A percentile compares a stretch with the other conserved stretches of the same genome.
Conservation (phyloP, 1,140 invertebrate species). For the Pachyrhynchus sulphureomaculatus region DNA sequence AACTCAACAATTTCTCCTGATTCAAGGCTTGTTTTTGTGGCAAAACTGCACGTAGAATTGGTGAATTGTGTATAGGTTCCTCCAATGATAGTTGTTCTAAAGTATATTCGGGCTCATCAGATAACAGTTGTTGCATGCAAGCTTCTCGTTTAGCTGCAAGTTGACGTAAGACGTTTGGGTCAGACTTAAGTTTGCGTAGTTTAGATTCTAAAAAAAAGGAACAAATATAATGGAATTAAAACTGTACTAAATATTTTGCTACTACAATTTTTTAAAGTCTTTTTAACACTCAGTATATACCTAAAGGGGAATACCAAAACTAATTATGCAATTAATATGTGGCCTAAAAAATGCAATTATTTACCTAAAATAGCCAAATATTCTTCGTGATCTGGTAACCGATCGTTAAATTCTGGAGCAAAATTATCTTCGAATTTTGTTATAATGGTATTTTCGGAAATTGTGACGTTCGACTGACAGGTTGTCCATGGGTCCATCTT, state of each 20-base stretch:
- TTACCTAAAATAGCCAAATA: conserved; percentile 50
- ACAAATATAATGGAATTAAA: too few relatives aligned
- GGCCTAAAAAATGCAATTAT: conserved; percentile 1
- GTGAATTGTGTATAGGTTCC: conserved; percentile 47
- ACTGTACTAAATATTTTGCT: too few relatives aligned
- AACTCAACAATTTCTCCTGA: conserved; percentile 54
- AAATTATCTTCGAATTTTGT: conserved; percentile 56
- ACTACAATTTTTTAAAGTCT: too few relatives aligned
- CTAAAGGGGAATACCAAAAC: too few relatives aligned
- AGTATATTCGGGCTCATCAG: conserved; percentile 6
- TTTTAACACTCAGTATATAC: too few relatives aligned
- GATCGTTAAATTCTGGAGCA: conserved; percentile 33
- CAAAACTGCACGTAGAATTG: conserved; percentile 51
- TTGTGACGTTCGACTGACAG: conserved; percentile 25
- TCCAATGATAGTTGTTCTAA: conserved; percentile 40
- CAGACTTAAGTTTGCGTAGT: conserved; percentile 53
- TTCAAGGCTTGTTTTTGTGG: conserved; percentile 53
- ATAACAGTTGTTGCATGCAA: conserved; percentile 53
- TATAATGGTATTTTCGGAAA: conserved; percentile 15
- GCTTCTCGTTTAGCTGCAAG: conserved; percentile 53
- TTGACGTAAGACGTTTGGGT: conserved; percentile 53
- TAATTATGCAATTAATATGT: too few relatives aligned
- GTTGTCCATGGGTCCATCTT: conserved; percentile 44
- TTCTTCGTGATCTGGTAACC: conserved; percentile 50
- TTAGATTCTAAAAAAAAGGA: conserved; percentile 51